phyloP scores from a whole-genome alignment of 2,888 invertebrate species.

The Luffia ferchaultella region DNA sequence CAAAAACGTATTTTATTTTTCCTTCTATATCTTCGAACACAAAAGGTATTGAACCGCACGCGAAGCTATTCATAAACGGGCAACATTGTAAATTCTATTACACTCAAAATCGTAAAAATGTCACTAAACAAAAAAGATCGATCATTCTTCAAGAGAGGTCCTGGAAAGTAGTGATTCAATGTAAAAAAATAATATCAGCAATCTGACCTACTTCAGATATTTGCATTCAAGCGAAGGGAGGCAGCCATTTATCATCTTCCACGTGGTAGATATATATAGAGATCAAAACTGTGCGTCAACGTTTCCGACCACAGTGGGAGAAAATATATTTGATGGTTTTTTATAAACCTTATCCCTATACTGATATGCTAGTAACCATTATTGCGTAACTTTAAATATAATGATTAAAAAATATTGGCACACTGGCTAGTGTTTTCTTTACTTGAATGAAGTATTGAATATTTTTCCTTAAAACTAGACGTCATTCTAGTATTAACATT shows the following conservation, averaged over 20 bases:
- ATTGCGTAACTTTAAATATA: no score
- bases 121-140: conserved; percentile 51
- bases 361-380: no score
- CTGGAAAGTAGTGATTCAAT: conserved; percentile 40
- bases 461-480: no score
- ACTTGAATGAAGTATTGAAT: no score
- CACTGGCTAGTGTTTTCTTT: no score
- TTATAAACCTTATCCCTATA: no score
- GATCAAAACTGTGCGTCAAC: conserved; percentile 13
- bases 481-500: no score
- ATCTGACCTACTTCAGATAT: conserved; percentile 55
- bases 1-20: conserved; percentile 31
- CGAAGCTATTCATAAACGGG: conserved; percentile 26
- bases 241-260: conserved; percentile 54
- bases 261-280: conserved; percentile 38
- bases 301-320: not conserved
- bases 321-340: no score
- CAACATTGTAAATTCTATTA: conserved; percentile 28
- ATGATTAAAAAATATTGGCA: no score
- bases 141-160: conserved; percentile 44
- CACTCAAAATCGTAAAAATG: conserved; percentile 46
- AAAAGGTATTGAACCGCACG: conserved; percentile 32
- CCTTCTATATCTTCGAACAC: conserved; percentile 21
- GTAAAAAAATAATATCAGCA: conserved; percentile 47
- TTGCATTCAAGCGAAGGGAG: conserved; percentile 50